Conservation (phyloP, 1,140 invertebrate species). For the Drosophila albomicans region DNA sequence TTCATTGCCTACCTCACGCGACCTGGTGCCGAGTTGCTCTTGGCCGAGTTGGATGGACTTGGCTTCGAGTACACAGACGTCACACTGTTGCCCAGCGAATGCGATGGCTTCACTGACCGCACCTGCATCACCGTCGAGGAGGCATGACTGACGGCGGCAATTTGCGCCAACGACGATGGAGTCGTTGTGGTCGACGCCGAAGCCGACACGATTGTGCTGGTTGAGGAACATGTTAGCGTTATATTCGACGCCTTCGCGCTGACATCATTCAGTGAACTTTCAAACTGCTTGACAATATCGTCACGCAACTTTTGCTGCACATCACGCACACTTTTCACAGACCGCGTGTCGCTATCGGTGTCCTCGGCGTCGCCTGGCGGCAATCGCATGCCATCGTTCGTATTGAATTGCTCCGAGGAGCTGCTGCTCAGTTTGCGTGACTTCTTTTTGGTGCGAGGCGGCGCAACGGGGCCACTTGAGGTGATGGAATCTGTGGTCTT, state of each 20-base stretch:
- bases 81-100: conserved; percentile 85
- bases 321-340: conserved; percentile 80
- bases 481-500: conserved; percentile 85
- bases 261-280: conserved; percentile 73
- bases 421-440: conserved; percentile 86
- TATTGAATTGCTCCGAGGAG: conserved; percentile 82
- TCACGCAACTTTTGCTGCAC: conserved; percentile 78
- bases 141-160: conserved; percentile 81
- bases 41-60: conserved; percentile 84
- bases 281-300: conserved; percentile 79
- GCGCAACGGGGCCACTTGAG: conserved; percentile 89
- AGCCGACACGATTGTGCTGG: conserved; percentile 73
- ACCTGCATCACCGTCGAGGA: conserved; percentile 80
- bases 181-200: conserved; percentile 69
- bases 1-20: conserved; percentile 61
- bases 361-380: conserved; percentile 70
- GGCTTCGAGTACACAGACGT: conserved; percentile 84
- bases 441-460: conserved; percentile 93
- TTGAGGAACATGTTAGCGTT: conserved; percentile 67
- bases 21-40: conserved; percentile 84
- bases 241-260: conserved; percentile 57
- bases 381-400: conserved; percentile 66
- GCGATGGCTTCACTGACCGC: conserved; percentile 87
- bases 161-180: conserved; percentile 84
- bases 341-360: conserved; percentile 79